Base-by-base conservation (phyloP, 2,113 vertebrate genomes). In the Lates calcarifer region DNA sequence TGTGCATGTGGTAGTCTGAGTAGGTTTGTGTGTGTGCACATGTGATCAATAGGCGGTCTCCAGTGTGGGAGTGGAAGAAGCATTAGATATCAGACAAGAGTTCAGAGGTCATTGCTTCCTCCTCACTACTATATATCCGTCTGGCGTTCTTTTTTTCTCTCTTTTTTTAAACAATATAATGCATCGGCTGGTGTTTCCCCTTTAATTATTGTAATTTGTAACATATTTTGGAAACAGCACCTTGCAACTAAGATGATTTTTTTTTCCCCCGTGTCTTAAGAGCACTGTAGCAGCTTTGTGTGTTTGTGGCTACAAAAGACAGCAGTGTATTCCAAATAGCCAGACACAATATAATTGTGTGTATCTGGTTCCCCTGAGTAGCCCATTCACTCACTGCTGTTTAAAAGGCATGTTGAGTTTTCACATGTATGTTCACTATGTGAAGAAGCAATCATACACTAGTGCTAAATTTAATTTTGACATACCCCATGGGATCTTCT, bases 51-150 rank as follows among this genome's bases (percentile, higher is more conserved):
- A 89, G 26, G 8, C 20, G 77, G 82, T 68, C 37, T 88, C 70
- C 35, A 10, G 29, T 37, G 75, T 75, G 51, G 51, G 74, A 62
- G 74, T 31, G 29, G 64, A 58, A 17, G 33, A 77, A 64, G 56
- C 43, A 22, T 24, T 70, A 45, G 39, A 83, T 75, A 66, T 89
- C 79, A 91, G 74, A 79, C 63, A 5, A 18, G 71, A 56, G 87
- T 62, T 86, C 84, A 91, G 77, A 83, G 89, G 90, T 89, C 91
- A 85, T 28, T 4, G 15, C 60, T 79, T 84, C 58, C 74, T 79
- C 61, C 49, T 84, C 58, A 66, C 49, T 56, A 22, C 41, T 63
- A 72, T 72, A 39, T 15, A 49, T 47, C 61, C 2, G 26, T 37
- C 55, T 74, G 65, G 4, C 37, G 28, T 8, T 20, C 2, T 2